A percentile compares a stretch with the other conserved stretches of the same genome.
These are phyloP conservation scores for Antheraea mylitta DNA, from an alignment of 1,140 invertebrate species.

Conservation along the genomic window DNA sequence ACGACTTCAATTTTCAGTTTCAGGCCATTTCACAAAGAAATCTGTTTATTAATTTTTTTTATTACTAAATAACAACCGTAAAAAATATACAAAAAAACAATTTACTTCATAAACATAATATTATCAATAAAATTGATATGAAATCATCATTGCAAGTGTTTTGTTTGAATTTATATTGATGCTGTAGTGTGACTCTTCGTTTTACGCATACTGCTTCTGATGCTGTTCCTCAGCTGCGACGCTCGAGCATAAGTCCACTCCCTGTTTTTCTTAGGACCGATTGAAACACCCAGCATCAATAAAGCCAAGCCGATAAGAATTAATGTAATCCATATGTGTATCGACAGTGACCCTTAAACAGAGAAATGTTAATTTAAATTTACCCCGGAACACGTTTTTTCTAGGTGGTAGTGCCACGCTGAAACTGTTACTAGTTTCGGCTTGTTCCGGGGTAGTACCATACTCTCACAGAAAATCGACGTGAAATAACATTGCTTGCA, in stretches of 20 bases:
- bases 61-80: too few species aligned
- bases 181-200: not conserved
- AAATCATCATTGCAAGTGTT: not conserved
- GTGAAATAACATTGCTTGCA: too few species aligned
- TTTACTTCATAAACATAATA: not conserved
- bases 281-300: constrained; percentile 25
- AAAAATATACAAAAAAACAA: too few species aligned
- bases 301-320: constrained; percentile 15
- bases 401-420: too few species aligned
- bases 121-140: too few species aligned
- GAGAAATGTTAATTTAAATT: not conserved
- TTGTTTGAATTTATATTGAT: not conserved
- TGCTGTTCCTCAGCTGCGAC: not conserved
- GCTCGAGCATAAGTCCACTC: constrained; percentile 37
- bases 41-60: too few species aligned
- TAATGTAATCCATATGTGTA: not conserved
- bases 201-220: constrained; percentile 35
- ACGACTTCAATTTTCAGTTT: too few species aligned
- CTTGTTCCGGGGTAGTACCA: too few species aligned
- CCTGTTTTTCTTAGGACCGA: constrained; percentile 42
- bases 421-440: too few species aligned
- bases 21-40: too few species aligned
- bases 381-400: too few species aligned
- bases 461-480: too few species aligned
- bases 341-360: constrained; percentile 21